Evolutionary conservation across 1,140 invertebrate genomes (phyloP).

Genomic region (Atta cephalotes): DNA sequence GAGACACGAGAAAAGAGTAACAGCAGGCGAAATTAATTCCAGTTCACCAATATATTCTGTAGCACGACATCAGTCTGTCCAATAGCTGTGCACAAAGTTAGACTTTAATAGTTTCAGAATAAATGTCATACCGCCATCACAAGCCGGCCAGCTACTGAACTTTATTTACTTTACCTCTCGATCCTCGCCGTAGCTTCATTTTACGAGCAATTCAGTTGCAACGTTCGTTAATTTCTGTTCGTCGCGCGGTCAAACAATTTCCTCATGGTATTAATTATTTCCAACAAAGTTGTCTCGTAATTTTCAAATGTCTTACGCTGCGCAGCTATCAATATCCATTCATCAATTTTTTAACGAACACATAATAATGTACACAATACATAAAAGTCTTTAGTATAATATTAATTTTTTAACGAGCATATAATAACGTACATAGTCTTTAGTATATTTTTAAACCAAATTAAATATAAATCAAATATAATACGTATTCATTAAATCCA

Average conservation of each 20-base stretch:
- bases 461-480: not conserved
- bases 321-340: conserved; percentile 22
- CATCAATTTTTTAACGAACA: conserved; percentile 38
- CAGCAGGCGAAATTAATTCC: conserved; percentile 58
- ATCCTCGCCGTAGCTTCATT: conserved; percentile 69
- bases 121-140: conserved; percentile 74
- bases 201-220: conserved; percentile 77
- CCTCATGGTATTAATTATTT: conserved; percentile 43
- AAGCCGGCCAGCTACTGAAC: conserved; percentile 74
- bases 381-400: not conserved
- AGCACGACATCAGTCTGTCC: conserved; percentile 59
- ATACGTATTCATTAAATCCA: not conserved
- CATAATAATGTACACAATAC: not conserved
- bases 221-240: conserved; percentile 69
- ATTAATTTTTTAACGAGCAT: not conserved
- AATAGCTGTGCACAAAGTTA: conserved; percentile 68
- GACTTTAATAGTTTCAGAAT: conserved; percentile 75
- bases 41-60: conserved; percentile 66
- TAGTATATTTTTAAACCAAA: not conserved
- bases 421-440: not conserved
- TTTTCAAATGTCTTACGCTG: conserved; percentile 44
- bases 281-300: conserved; percentile 34
- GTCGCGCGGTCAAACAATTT: conserved; percentile 44
- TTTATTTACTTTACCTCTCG: conserved; percentile 76
- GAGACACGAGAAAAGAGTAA: not conserved